These are phyloP conservation scores for Fissipunctia ypsillon DNA, from an alignment of 2,888 invertebrate species.

Conservation along the genomic window DNA sequence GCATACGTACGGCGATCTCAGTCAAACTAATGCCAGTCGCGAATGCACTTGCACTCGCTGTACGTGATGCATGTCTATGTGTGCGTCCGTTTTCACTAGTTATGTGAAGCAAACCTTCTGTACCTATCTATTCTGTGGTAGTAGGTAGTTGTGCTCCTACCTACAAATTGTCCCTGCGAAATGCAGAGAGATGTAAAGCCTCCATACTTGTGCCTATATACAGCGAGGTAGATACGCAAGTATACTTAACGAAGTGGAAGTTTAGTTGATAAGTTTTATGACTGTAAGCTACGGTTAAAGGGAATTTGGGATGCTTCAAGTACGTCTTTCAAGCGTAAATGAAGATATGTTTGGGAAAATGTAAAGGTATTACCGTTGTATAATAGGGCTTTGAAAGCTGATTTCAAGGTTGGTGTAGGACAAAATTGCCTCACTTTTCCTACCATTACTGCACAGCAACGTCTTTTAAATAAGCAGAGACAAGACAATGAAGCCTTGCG, in stretches of 20 bases:
- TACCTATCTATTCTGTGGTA: background rate
- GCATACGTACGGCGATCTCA: background rate
- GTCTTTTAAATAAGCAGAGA: background rate
- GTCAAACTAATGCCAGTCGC: background rate
- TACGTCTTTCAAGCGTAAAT: constrained; percentile 20
- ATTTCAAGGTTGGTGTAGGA: background rate
- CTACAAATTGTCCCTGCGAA: constrained; percentile 43
- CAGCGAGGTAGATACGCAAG: constrained; percentile 33
- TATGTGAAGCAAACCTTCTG: constrained; percentile 4
- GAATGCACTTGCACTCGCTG: background rate
- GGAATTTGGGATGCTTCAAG: constrained; percentile 28
- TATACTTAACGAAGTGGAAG: constrained; percentile 45
- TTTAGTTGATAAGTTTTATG: constrained; percentile 48
- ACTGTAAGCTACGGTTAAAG: constrained; percentile 33
- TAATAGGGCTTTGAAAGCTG: background rate
- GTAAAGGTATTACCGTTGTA: constrained; percentile 8
- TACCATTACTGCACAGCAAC: background rate
- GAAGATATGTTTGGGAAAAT: constrained; percentile 7
- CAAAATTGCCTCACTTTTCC: background rate
- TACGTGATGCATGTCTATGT: background rate
- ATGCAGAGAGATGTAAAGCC: constrained; percentile 26
- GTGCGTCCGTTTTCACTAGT: background rate
- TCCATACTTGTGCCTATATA: constrained; percentile 3
- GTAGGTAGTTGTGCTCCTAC: background rate
- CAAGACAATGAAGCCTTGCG: constrained; percentile 1